phyloP scores from a whole-genome alignment of 2,797 vertebrate genomes.

The Alca torda region DNA sequence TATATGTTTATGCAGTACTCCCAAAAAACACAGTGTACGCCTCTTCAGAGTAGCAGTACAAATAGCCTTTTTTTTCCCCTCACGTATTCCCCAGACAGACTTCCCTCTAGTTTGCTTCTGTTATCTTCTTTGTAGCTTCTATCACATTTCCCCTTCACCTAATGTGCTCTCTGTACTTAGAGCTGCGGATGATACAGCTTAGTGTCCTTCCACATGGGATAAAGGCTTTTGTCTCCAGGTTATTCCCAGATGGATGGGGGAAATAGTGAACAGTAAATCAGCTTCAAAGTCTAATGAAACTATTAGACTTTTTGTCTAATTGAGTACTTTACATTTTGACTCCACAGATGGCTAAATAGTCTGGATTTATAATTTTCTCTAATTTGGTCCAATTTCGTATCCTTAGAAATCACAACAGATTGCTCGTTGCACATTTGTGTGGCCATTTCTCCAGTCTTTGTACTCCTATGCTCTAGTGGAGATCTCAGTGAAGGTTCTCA shows the following conservation, averaged over 20 bases:
- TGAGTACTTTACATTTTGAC: background rate
- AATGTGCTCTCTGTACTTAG: background rate
- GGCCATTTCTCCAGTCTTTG: background rate
- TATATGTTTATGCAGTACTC: background rate
- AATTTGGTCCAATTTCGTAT: background rate
- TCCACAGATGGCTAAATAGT: slow-evolving; percentile 12
- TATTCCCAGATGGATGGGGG: background rate
- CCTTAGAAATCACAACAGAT: slow-evolving; percentile 21
- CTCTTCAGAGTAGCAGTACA: background rate
- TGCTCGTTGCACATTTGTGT: background rate
- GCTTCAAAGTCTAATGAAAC: background rate
- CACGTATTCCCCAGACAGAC: background rate
- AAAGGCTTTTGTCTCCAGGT: slow-evolving; percentile 12
- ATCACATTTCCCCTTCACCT: background rate
- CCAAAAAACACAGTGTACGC: fast-evolving
- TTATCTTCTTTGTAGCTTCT: background rate
- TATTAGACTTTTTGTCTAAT: background rate
- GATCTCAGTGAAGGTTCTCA: slow-evolving; percentile 20
- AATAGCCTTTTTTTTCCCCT: background rate
- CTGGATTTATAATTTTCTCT: slow-evolving; percentile 32
- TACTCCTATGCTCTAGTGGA: background rate
- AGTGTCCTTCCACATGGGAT: background rate
- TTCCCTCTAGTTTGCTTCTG: background rate
- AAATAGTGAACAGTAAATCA: background rate
- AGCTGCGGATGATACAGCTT: background rate